phyloP scores from a whole-genome alignment of 1,140 invertebrate species.

The Campoletis sonorensis region DNA sequence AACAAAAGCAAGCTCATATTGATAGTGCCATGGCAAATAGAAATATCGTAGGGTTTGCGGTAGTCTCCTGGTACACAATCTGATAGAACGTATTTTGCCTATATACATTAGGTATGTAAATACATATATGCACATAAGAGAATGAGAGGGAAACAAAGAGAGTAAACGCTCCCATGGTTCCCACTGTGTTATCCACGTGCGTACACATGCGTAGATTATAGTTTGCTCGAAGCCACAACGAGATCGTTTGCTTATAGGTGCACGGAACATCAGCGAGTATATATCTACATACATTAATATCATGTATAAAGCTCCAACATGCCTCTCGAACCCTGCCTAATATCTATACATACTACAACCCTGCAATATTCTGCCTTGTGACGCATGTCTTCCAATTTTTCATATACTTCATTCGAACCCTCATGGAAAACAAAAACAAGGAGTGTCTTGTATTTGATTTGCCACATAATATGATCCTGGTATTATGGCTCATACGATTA shows the following conservation, averaged over 20 bases:
- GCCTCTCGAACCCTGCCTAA: background rate
- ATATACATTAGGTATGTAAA: background rate
- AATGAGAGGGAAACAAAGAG: background rate
- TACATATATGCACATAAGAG: constrained; percentile 2
- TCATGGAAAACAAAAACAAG: too few species aligned
- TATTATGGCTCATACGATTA: too few species aligned
- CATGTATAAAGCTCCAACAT: too few species aligned
- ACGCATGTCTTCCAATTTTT: too few species aligned
- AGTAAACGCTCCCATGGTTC: background rate
- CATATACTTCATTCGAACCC: too few species aligned
- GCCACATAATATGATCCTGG: too few species aligned
- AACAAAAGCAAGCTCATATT: background rate
- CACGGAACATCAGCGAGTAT: background rate
- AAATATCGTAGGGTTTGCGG: background rate
- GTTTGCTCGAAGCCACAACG: background rate
- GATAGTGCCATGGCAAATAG: background rate
- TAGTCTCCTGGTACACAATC: constrained; percentile 5
- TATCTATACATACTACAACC: too few species aligned
- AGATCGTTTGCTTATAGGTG: constrained; percentile 14
- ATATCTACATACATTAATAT: background rate
- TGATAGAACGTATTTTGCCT: background rate
- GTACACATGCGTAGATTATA: background rate
- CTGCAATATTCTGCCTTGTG: too few species aligned
- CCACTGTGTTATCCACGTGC: constrained; percentile 6
- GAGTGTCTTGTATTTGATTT: too few species aligned